phyloP scores from a whole-genome alignment of 2,797 vertebrate genomes.

The Vipera ursinii region DNA sequence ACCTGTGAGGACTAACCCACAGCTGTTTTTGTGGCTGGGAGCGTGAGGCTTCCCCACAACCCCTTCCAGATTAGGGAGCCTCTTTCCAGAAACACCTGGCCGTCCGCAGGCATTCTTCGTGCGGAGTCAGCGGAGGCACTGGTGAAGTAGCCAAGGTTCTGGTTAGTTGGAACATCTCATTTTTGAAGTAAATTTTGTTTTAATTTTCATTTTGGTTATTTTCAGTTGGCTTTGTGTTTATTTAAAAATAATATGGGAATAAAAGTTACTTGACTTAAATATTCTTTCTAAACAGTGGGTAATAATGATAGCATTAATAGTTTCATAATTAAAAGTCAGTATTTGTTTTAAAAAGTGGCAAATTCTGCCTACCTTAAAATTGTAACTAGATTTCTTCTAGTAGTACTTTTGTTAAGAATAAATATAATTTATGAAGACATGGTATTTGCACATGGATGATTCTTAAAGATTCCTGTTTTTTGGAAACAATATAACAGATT shows the following conservation, averaged over 20 bases:
- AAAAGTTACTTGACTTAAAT: neutral
- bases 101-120: neutral
- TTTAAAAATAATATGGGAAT: neutral
- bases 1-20: neutral
- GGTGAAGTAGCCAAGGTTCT: neutral
- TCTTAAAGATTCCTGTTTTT: neutral
- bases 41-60: neutral
- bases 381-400: neutral
- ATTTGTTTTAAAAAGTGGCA: neutral
- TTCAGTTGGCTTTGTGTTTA: neutral
- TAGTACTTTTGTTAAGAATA: neutral
- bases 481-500: no score
- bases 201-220: neutral
- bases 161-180: neutral
- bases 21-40: neutral
- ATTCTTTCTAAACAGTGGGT: neutral
- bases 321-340: neutral
- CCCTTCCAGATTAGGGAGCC: neutral
- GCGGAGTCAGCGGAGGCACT: neutral
- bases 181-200: neutral
- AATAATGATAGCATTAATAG: neutral
- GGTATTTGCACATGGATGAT: neutral
- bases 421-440: neutral
- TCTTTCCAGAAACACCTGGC: no score
- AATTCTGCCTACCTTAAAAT: neutral